Base-by-base conservation (phyloP, 2,797 vertebrate species). In the Ambastaia sidthimunki region DNA sequence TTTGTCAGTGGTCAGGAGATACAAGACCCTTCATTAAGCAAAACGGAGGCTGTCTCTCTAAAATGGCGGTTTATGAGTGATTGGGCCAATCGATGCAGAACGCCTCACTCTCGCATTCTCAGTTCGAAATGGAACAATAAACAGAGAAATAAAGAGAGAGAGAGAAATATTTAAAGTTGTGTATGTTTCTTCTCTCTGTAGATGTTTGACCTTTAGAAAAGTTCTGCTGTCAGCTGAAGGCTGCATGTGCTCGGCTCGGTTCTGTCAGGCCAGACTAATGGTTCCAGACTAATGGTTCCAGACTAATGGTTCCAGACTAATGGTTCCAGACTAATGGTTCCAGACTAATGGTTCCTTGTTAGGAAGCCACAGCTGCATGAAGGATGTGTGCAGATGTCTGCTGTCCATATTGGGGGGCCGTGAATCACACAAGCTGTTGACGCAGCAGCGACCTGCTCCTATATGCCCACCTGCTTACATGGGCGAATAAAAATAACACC, bases 181-280 rank as follows among this genome's bases (percentile, higher is more conserved):
- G 3, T 66, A 31, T 70, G 59, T 57, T 48, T 63, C 83, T 47
- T 74, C 12, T 74, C 71, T 62, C 59, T n/a, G n/a, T n/a, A n/a
- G n/a, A n/a, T n/a, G n/a, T n/a, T n/a, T 87, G 90, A 91, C 91
- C 89, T 93, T 92, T 88, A 84, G 86, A 86, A 91, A 90, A 80
- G 86, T 84, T 75, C 31, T 79, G 78, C 87, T 91, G 90, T 92
- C 90, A 89, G 83, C 83, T 44, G 11, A 81, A 81, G 80, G 79
- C 81, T 55, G 47, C 74, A 77, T 82, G 70, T 76, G 83, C 89
- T 82, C 47, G 54, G 50, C 85, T 28, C 16, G n/a, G n/a, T 63
- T 21, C 59, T 77, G 82, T 73, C 69, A 83, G 68, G 54, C 67
- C 83, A 85, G 59, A 87, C 75, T 87, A 90, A 92, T 90, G 85